These are phyloP conservation scores for Chrysolina haemoptera DNA, from an alignment of 2,888 invertebrate genomes.

Conservation along the genomic window DNA sequence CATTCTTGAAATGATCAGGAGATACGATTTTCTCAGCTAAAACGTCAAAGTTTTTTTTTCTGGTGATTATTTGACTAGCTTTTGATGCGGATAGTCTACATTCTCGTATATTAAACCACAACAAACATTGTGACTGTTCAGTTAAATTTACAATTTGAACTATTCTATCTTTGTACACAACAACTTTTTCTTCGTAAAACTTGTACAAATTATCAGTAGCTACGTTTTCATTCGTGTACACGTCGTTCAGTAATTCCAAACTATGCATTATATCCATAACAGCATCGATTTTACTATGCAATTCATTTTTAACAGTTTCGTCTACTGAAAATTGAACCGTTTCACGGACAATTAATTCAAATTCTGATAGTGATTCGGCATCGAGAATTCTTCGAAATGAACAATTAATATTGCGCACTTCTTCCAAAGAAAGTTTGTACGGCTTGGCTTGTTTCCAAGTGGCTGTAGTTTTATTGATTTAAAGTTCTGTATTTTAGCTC, in stretches of 20 bases:
- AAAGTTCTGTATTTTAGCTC: too few species aligned
- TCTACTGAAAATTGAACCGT: too few species aligned
- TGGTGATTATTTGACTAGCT: neutral
- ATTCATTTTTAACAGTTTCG: too few species aligned
- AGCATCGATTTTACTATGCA: too few species aligned
- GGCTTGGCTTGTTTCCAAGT: too few species aligned
- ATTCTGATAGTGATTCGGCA: too few species aligned
- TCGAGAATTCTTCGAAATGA: too few species aligned
- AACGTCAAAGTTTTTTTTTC: neutral
- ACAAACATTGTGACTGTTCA: neutral
- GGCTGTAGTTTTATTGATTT: too few species aligned
- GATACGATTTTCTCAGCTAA: neutral
- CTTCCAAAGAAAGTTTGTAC: too few species aligned
- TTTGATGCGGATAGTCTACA: neutral
- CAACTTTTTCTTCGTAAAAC: neutral
- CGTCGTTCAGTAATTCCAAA: neutral
- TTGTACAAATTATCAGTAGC: neutral
- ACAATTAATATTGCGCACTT: too few species aligned
- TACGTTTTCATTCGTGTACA: neutral
- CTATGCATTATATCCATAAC: constrained; percentile 3
- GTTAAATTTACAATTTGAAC: neutral
- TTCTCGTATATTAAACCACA: neutral
- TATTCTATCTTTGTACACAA: neutral
- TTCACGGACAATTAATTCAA: too few species aligned
- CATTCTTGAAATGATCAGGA: neutral